Evolutionary conservation across 2,113 vertebrate genomes (phyloP).

Genomic region (Hemiprocne comata): DNA sequence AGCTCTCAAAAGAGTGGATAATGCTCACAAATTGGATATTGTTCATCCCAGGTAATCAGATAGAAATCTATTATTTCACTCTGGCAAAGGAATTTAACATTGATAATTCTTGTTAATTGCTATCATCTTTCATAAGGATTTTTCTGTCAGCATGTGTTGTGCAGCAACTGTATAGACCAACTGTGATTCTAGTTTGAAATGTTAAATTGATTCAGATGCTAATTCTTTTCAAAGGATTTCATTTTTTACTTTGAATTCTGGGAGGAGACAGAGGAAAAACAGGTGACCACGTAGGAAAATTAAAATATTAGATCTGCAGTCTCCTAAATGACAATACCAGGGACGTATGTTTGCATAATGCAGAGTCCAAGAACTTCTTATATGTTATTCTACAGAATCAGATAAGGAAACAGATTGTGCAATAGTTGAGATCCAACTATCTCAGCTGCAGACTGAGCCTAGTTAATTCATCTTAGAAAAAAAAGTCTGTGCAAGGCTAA

Average conservation of each 20-base stretch:
- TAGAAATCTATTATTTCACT: constrained; percentile 13
- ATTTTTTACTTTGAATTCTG: background rate
- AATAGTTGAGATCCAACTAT: background rate
- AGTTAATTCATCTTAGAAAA: background rate
- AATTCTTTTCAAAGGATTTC: background rate
- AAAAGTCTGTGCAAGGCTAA: background rate
- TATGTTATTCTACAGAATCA: background rate
- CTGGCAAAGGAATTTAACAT: background rate
- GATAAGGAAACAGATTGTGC: background rate
- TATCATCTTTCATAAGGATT: constrained; percentile 30
- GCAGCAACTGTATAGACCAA: constrained; percentile 11
- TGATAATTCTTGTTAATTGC: constrained; percentile 29
- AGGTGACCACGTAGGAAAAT: background rate
- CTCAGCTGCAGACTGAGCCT: background rate
- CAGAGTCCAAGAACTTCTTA: background rate
- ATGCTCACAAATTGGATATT: background rate
- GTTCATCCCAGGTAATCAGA: constrained; percentile 6
- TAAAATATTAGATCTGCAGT: background rate
- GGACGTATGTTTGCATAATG: background rate
- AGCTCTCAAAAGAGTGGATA: background rate
- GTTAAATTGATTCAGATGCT: background rate
- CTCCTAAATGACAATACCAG: background rate
- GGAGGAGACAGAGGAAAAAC: background rate
- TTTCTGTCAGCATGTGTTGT: background rate
- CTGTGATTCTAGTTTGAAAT: background rate